Base-by-base conservation (phyloP, 2,113 vertebrate genomes). In the Scopus umbretta region DNA sequence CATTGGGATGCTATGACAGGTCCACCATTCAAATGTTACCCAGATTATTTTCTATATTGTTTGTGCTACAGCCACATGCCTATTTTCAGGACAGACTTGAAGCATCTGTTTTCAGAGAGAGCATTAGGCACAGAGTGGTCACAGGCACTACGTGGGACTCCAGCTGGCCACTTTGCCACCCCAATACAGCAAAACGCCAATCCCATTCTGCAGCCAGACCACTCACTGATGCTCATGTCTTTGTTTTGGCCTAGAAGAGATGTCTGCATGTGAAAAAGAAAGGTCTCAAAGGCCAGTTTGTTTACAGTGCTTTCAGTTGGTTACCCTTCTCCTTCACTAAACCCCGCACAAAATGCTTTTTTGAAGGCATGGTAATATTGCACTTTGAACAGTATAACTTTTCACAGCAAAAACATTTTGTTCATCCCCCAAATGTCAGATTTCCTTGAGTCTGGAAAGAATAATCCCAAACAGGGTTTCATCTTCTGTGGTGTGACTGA, bases 391-490 rank as follows among this genome's bases (percentile, higher is more conserved):
- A 12, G 13, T 80, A 45, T 21, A 86, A 58, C 26, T 52, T 83
- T 92, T 96, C 58, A 92, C 65, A 92, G 95, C 49, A 89, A 95
- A 96, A 91, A 15, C n/a, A 36, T 42, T 95, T 94, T 91, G 80
- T 74, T 61, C 40, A 56, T 26, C 27, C 16, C 19, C 10, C 85
- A 29, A 92, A 86, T 56, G 67, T 92, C 94, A 94, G 42, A 62
- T 94, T 87, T 88, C 68, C 66, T 86, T 16, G 42, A 84, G 59
- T 81, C 82, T 83, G 73, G 78, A 90, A 82, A 90, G 78, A 94
- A 74, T 27, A 66, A 86, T 82, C 66, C 75, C 70, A 58, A 70
- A 38, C 7, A 45, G 22, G 13, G 23, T 53, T 89, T 52, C 50
- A 72, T n/a, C 47, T 76, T 68, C 53, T 68, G 15, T 34, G 34